Percentiles rank a stretch among this genome's conserved stretches.
These are phyloP conservation scores for Calliphora vomitoria DNA, from an alignment of 2,888 invertebrate genomes.

Conservation along the genomic window DNA sequence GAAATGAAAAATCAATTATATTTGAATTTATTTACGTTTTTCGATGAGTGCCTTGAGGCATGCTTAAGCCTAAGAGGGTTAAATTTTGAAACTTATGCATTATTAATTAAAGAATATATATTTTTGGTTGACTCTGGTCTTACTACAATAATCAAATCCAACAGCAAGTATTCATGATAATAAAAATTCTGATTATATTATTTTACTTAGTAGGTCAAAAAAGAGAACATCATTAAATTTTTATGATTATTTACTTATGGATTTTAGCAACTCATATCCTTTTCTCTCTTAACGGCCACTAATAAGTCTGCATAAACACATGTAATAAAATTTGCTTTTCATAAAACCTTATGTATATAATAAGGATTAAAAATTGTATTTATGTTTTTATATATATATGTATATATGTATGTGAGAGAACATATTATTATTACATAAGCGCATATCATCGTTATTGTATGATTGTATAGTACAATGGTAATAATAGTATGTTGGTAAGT, in stretches of 20 bases:
- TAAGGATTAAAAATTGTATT: background rate
- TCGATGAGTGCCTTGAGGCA: too few relatives aligned
- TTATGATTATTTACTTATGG: background rate
- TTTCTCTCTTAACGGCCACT: background rate
- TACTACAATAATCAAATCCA: too few relatives aligned
- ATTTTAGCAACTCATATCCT: background rate
- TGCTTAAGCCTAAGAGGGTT: too few relatives aligned
- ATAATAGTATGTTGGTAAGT: conserved; percentile 42
- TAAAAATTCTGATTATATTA: background rate
- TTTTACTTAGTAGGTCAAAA: background rate
- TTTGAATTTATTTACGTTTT: too few relatives aligned
- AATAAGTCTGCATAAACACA: background rate
- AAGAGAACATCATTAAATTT: background rate
- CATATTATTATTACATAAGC: background rate
- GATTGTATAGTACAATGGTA: background rate
- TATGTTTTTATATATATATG: background rate
- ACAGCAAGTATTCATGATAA: too few relatives aligned
- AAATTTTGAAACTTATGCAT: too few relatives aligned
- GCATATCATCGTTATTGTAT: background rate
- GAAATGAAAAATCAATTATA: too few relatives aligned
- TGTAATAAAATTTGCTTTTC: background rate
- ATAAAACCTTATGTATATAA: background rate
- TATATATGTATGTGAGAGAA: background rate
- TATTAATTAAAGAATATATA: too few relatives aligned
- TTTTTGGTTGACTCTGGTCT: too few relatives aligned